Base-by-base conservation (phyloP, 2,888 invertebrate genomes). In the Agonopterix heracliana region DNA sequence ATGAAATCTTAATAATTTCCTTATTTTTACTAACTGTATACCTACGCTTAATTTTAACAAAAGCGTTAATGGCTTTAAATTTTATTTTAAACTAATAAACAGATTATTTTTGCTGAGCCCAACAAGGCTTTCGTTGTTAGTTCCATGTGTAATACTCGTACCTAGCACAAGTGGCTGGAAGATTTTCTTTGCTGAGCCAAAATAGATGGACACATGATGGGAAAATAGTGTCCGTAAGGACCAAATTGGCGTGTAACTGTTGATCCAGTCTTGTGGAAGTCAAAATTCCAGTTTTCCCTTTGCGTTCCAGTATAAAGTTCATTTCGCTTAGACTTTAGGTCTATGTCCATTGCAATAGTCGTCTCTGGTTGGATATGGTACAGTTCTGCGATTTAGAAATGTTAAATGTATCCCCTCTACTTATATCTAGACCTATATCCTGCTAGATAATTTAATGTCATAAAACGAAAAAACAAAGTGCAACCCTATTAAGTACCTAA, bases 261-360 rank as follows among this genome's bases (percentile, higher is more conserved):
- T 49, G 46, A 47, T 53, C 43, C 45, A 26, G 42, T 34, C 34
- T 34, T 35, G 45, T 48, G 51, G 52, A 35, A 51, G 51, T 52
- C 57, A 53, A 69, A 68, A 71, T 65, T 67, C 12, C 34, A 56
- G 57, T 71, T 77, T 79, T 75, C 80, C 81, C 76, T 64, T 74
- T 75, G 74, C 70, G 78, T 79, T 78, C 46, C 73, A 70, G 60
- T 69, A 56, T 56, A 55, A 51, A 53, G 47, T 57, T 63, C 63
- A 61, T 77, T 78, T 73, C 64, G 86, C 85, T 83, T 84, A 73
- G 83, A 82, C 77, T 71, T 71, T 63, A 78, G 65, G 74, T 80
- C 74, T 72, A 64, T 59, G 60, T 78, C 74, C 82, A 79, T 77
- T 65, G 70, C 71, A 79, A 80, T 75, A 63, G 67, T 73, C 65